Evolutionary conservation across 2,113 vertebrate species (phyloP), one percentile per base, ranked within the genome.

Genomic region (Silurus meridionalis): DNA sequence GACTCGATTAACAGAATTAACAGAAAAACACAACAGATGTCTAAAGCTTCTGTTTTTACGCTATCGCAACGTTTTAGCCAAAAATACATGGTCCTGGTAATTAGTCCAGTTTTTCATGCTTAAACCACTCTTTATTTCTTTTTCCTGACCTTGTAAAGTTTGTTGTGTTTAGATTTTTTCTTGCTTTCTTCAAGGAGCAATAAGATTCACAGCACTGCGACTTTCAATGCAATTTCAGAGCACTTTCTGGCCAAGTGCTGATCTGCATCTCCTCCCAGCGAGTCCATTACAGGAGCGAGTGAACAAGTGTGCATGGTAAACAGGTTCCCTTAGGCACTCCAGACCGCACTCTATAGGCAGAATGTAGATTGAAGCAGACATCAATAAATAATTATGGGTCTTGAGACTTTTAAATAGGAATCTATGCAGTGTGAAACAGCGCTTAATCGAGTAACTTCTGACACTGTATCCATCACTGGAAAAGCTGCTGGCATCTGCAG

Each of bases 351-450:
- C 91, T 93, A 93, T 85, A 90, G 94, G 91, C 91, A 95, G 94
- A 89, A 95, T 93, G 95, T 95, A 96, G 96, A 96, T 96, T 96
- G 95, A 95, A 95, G 95, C 93, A 97, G 95, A 95, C 96, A 97
- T 98, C 97, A 97, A 99, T 99, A 99, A 97, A 97, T 98, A 97
- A 98, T 98, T 97, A 96, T 92, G 92, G 88, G 89, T 94, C 93
- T 94, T 96, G 95, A 96, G 96, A 97, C 95, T 96, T 97, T 97
- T 97, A 98, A 98, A 97, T 96, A 95, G 96, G 95, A 97, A 96
- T 96, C 95, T 94, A 93, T 95, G 95, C 94, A 92, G 93, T 95
- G 94, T 95, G 94, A 96, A 94, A 93, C 90, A 91, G 93, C 92
- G 93, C 95, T 96, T 97, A 97, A 98, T 96, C 95, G 95, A 96